Conservation (phyloP, 2,113 vertebrate species). For the Forbesichthys papilliferus region DNA sequence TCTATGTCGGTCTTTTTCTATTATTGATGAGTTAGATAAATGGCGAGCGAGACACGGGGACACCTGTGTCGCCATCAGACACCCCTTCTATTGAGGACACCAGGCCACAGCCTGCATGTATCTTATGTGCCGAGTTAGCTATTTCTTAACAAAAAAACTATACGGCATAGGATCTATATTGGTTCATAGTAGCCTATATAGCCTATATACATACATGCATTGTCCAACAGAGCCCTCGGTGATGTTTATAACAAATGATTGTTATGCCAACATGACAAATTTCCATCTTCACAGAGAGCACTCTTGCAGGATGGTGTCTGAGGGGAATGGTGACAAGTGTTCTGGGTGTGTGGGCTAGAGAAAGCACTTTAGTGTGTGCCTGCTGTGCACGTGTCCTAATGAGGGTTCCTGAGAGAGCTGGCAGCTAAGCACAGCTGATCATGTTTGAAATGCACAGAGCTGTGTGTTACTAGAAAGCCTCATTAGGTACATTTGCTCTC, state of each 20-base stretch:
- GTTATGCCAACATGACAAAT: slow-evolving; percentile 35
- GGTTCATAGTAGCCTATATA: background rate
- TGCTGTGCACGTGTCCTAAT: slow-evolving; percentile 66
- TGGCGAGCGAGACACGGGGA: slow-evolving; percentile 43
- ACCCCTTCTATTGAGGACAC: slow-evolving; percentile 6
- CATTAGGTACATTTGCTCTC: slow-evolving; percentile 76
- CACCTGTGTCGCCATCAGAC: slow-evolving; percentile 51
- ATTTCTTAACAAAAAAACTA: background rate
- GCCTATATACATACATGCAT: background rate
- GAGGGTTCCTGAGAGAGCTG: slow-evolving; percentile 73
- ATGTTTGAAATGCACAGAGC: slow-evolving; percentile 74
- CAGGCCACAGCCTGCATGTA: background rate
- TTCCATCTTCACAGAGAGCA: slow-evolving; percentile 48
- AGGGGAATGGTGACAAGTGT: slow-evolving; percentile 47
- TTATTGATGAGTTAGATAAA: slow-evolving; percentile 64
- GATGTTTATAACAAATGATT: slow-evolving; percentile 24
- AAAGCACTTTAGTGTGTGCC: slow-evolving; percentile 35
- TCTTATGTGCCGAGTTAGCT: no score
- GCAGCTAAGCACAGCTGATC: slow-evolving; percentile 75
- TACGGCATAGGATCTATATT: background rate
- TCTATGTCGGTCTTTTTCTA: slow-evolving; percentile 32
- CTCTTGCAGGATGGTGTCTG: slow-evolving; percentile 48
- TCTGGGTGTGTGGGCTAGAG: slow-evolving; percentile 29
- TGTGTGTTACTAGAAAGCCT: slow-evolving; percentile 75
- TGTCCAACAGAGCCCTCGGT: background rate